Evolutionary conservation across 1,140 invertebrate species (phyloP), one percentile per base, ranked within the genome.

Genomic region (Lordiphosa mommai): DNA sequence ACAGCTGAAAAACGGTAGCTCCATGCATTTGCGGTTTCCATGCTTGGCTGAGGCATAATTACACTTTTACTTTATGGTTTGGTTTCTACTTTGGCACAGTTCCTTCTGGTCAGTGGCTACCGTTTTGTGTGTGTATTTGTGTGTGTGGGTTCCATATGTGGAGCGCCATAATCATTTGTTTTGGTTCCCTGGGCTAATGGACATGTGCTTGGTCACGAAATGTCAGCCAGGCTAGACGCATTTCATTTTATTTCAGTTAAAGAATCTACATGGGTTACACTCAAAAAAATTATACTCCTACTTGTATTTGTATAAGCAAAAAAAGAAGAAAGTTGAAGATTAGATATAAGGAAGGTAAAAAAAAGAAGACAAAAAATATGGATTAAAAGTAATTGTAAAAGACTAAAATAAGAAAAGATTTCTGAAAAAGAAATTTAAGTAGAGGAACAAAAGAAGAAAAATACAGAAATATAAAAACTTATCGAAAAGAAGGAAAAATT

Each of bases 121-220:
- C 7, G 5, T 27, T 68, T 59, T 53, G 27, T 59, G 40, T 48
- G 12, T 47, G 58, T 34, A 32, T 47, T 20, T 58, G 23, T 40
- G 47, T 59, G 67, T 56, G 44, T 72, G 53, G 55, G 43, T 59
- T 47, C 53, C 23, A 27, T 27, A 41, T 69, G 58, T 60, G 37
- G 49, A 14, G 49, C 68, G 52, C 10, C 23, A 70, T 59, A 59
- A 65, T 71, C 59, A 72, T 80, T 74, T 74, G 70, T 80, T 79
- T 64, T 52, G 69, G 64, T 59, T 71, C 46, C 30, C 46, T 71
- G 46, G 46, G 61, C 41, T 68, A 82, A 82, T 82, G 72, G 71
- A 64, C 57, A 74, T 64, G 70, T 60, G 71, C 53, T 57, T 63
- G 49, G 72, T 68, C 74, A 80, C 65, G 76, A 74, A 80, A 69